phyloP scores from a whole-genome alignment of 2,888 invertebrate species.

The Phorcus lineatus region DNA sequence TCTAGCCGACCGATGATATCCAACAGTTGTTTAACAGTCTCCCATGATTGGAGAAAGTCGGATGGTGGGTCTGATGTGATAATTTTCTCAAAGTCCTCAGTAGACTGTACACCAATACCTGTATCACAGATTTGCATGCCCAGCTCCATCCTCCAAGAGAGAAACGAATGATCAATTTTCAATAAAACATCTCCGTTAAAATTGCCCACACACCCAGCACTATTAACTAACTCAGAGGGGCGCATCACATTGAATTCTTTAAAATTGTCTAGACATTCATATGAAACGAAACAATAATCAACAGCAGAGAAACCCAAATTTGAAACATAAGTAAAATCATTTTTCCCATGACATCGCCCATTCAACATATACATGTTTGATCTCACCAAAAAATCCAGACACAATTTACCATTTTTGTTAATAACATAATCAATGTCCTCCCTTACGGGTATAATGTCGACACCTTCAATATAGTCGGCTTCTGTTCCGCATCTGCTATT shows the following conservation, averaged over 20 bases:
- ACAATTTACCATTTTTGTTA: background rate
- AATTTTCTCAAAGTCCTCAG: background rate
- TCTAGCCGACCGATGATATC: background rate
- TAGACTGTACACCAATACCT: no score
- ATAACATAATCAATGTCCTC: background rate
- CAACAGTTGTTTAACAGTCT: background rate
- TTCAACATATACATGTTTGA: no score
- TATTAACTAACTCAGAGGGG: background rate
- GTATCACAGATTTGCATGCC: background rate
- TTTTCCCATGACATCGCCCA: no score
- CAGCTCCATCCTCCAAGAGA: background rate
- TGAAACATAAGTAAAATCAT: no score
- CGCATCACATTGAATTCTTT: background rate
- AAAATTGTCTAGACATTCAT: background rate
- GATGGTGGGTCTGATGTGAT: no score
- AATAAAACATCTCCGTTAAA: background rate
- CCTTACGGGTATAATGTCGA: background rate
- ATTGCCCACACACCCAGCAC: background rate
- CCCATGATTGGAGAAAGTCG: no score
- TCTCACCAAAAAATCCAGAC: no score
- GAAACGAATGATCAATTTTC: background rate
- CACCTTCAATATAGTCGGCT: background rate
- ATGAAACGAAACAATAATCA: background rate
- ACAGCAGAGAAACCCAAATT: background rate
- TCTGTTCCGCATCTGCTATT: background rate